Evolutionary conservation across 2,888 invertebrate species (phyloP).

Genomic region (Morinoia aosen): DNA sequence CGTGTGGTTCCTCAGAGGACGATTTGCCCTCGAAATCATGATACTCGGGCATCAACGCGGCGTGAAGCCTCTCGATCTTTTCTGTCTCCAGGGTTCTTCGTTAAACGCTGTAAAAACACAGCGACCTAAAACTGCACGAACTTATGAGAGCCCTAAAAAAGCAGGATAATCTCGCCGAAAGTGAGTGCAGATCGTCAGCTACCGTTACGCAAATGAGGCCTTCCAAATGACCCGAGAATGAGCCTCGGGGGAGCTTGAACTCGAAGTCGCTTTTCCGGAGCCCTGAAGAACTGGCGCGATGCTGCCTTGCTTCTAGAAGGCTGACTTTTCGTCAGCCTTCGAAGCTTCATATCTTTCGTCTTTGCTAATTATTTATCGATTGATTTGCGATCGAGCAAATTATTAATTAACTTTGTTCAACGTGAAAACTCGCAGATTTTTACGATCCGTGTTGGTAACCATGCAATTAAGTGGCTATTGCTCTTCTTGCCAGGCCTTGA

Average conservation of each 20-base stretch:
- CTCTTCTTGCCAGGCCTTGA: no score
- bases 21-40: neutral
- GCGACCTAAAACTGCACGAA: neutral
- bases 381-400: no score
- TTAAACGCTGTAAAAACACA: neutral
- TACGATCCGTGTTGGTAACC: no score
- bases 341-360: neutral
- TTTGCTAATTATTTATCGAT: neutral
- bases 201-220: neutral
- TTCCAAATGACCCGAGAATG: neutral
- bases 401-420: no score
- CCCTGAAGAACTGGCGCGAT: neutral
- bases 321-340: neutral
- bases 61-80: neutral
- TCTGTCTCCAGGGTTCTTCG: neutral
- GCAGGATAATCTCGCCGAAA: slow-evolving; percentile 1
- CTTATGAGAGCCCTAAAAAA: neutral
- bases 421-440: no score
- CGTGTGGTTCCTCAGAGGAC: neutral
- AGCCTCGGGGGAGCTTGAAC: neutral
- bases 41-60: neutral
- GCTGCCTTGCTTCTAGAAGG: neutral
- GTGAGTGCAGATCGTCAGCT: neutral
- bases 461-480: no score
- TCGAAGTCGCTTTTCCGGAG: neutral